Evolutionary conservation across 2,888 invertebrate species (phyloP).

Genomic region (Trissoscelio sp.): DNA sequence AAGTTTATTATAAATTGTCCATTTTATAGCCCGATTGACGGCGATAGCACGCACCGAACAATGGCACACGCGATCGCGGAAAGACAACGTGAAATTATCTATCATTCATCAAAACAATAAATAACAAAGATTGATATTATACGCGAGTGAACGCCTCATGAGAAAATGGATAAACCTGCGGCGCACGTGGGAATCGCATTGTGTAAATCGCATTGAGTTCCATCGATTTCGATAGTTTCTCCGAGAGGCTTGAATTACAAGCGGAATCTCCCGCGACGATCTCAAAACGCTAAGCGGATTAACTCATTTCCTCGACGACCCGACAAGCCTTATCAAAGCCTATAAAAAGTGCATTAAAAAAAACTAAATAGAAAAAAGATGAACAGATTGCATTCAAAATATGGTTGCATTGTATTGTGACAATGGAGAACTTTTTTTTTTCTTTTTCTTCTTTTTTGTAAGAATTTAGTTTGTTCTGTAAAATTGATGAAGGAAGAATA

Average conservation of each 20-base stretch:
- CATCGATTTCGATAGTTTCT: slow-evolving; percentile 53
- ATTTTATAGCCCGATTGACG: slow-evolving; percentile 19
- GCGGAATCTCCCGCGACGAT: slow-evolving; percentile 50
- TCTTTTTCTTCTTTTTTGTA: too few relatives aligned
- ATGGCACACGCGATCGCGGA: slow-evolving; percentile 48
- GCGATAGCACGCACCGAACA: slow-evolving; percentile 37
- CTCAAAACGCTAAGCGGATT: slow-evolving; percentile 17
- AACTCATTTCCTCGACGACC: slow-evolving; percentile 22
- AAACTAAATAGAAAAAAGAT: not conserved
- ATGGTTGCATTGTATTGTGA: too few relatives aligned
- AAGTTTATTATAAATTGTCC: slow-evolving; percentile 31
- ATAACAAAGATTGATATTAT: slow-evolving; percentile 48
- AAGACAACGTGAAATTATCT: slow-evolving; percentile 61
- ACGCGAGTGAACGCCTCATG: slow-evolving; percentile 37
- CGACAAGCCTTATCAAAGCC: slow-evolving; percentile 21
- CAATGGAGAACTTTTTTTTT: too few relatives aligned
- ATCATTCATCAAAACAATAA: slow-evolving; percentile 65
- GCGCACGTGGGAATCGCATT: slow-evolving; percentile 55
- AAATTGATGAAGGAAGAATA: too few relatives aligned
- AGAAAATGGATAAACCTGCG: slow-evolving; percentile 39
- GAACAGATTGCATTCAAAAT: too few relatives aligned
- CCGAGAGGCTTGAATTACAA: slow-evolving; percentile 32
- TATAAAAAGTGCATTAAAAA: slow-evolving; percentile 7
- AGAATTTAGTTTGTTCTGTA: too few relatives aligned
- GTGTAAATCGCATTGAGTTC: slow-evolving; percentile 41